These are phyloP conservation scores for Hirtodrosophila trivittata DNA, from an alignment of 2,888 invertebrate genomes.

Conservation along the genomic window DNA sequence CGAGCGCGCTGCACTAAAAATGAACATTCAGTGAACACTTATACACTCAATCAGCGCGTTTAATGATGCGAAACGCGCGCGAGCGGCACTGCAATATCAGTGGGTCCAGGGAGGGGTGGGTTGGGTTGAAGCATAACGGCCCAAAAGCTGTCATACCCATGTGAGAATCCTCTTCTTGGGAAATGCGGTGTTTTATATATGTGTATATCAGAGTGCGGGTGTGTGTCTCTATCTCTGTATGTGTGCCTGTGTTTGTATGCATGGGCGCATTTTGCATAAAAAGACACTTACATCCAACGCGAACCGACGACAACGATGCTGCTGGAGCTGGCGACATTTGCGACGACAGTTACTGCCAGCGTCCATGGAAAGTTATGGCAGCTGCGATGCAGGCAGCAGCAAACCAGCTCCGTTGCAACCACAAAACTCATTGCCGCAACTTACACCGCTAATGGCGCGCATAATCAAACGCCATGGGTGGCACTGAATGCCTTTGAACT, in stretches of 20 bases:
- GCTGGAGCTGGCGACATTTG: constrained; percentile 70
- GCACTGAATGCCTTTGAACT: constrained; percentile 59
- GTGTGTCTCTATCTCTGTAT: neutral
- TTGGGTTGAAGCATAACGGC: constrained; percentile 14
- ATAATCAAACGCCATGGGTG: constrained; percentile 81
- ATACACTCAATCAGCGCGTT: constrained; percentile 76
- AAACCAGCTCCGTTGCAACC: constrained; percentile 46
- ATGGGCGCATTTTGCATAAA: constrained; percentile 72
- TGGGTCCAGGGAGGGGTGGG: constrained; percentile 3
- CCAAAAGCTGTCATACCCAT: constrained; percentile 35
- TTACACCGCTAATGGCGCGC: constrained; percentile 80
- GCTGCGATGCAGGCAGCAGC: constrained; percentile 27
- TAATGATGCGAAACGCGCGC: constrained; percentile 71
- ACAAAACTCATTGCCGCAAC: constrained; percentile 80
- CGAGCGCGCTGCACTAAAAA: constrained; percentile 55
- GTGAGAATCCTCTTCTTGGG: constrained; percentile 2
- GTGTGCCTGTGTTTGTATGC: constrained; percentile 23
- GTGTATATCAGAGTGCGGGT: neutral
- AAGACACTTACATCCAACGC: constrained; percentile 68
- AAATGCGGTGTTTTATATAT: neutral
- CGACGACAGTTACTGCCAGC: constrained; percentile 78
- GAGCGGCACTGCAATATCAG: constrained; percentile 28
- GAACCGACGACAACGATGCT: constrained; percentile 42
- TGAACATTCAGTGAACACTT: constrained; percentile 74
- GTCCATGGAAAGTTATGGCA: constrained; percentile 74